Evolutionary conservation across 2,888 invertebrate genomes (phyloP).

Genomic region (Chrysotoxum bicinctum): DNA sequence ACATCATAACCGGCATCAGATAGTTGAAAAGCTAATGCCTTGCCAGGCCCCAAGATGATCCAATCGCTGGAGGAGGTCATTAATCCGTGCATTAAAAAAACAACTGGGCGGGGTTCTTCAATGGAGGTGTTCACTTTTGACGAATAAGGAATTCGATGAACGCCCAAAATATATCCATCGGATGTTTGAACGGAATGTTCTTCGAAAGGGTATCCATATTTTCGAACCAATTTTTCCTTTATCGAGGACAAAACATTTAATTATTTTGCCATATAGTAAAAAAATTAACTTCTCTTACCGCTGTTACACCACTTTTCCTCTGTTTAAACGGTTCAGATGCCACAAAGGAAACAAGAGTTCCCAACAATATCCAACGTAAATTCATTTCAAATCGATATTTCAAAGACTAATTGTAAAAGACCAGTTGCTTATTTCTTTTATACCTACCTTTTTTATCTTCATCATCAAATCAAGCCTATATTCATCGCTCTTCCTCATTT

Average conservation of each 20-base stretch:
- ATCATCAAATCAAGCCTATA: neutral
- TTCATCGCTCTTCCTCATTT: too few species aligned
- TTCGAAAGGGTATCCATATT: neutral
- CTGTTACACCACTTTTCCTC: neutral
- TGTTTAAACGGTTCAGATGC: fast-evolving
- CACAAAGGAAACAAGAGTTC: neutral
- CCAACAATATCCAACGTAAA: neutral
- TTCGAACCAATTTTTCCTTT: neutral
- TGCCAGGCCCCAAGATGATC: constrained; percentile 76
- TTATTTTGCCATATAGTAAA: too few species aligned
- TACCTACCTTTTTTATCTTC: neutral
- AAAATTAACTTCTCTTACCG: neutral
- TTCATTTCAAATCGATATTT: neutral
- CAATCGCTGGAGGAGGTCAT: constrained; percentile 77
- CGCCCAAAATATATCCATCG: constrained; percentile 2
- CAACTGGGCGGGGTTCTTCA: constrained; percentile 74
- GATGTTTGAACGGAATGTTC: neutral
- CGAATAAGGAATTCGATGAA: constrained; percentile 82
- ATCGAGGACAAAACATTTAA: neutral
- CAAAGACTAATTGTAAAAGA: neutral
- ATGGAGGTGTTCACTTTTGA: neutral
- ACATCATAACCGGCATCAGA: constrained; percentile 79
- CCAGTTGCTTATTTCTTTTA: neutral
- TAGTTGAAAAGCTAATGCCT: constrained; percentile 76
- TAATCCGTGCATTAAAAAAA: constrained; percentile 83